A percentile compares a stretch with the other conserved stretches of the same genome.
Evolutionary conservation across 2,888 invertebrate species (phyloP).

Genomic region (Apodemia mormo): DNA sequence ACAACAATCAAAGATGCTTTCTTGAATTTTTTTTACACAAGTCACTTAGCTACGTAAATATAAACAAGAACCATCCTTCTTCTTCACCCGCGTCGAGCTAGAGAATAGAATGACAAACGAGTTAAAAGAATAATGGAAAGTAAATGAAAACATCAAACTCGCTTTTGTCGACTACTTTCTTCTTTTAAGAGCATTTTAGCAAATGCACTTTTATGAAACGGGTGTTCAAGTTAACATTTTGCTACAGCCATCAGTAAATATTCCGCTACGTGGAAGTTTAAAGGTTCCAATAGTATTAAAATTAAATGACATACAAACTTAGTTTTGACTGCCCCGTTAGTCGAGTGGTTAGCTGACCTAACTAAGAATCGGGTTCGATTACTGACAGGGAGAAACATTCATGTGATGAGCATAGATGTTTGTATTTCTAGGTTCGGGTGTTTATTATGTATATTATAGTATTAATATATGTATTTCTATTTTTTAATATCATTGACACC

Average conservation of each 20-base stretch:
- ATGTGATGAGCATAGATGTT: too few relatives aligned
- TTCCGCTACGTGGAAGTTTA: too few relatives aligned
- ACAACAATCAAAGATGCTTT: slow-evolving; percentile 49
- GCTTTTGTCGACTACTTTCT: slow-evolving; percentile 47
- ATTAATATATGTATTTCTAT: too few relatives aligned
- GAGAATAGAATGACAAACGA: slow-evolving; percentile 77
- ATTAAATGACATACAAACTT: too few relatives aligned
- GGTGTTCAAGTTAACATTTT: not conserved
- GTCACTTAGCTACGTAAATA: slow-evolving; percentile 68
- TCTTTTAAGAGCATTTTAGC: slow-evolving; percentile 23
- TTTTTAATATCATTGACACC: too few relatives aligned
- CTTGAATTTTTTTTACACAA: slow-evolving; percentile 52
- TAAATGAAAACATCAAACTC: slow-evolving; percentile 77
- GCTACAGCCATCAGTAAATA: not conserved
- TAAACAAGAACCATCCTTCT: slow-evolving; percentile 68
- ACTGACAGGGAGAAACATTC: too few relatives aligned
- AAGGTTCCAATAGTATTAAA: too few relatives aligned
- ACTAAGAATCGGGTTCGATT: too few relatives aligned
- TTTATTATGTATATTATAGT: too few relatives aligned
- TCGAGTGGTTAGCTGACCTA: too few relatives aligned
- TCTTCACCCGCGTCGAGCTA: slow-evolving; percentile 63
- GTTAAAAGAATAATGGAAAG: slow-evolving; percentile 77
- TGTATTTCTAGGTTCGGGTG: too few relatives aligned
- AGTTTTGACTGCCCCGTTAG: too few relatives aligned
- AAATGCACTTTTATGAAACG: not conserved